A percentile compares a stretch with the other conserved stretches of the same genome.
phyloP scores from a whole-genome alignment of 2,113 vertebrate genomes.

The Hypocryptadius cinnamomeus region DNA sequence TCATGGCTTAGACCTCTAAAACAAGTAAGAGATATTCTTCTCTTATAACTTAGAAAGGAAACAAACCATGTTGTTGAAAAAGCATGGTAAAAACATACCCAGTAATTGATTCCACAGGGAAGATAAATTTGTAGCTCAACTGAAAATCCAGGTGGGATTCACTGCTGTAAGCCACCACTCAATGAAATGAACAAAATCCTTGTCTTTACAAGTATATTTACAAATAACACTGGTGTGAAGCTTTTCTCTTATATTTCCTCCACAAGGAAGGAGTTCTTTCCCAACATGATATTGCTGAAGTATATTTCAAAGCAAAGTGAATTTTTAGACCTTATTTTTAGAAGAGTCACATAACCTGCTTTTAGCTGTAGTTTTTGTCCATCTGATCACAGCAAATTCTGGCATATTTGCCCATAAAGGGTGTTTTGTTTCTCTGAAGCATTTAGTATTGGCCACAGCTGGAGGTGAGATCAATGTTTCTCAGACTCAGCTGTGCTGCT shows the following conservation, averaged over 20 bases:
- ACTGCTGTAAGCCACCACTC: not conserved
- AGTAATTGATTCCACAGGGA: not conserved
- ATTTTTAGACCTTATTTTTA: not conserved
- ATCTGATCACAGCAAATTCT: not conserved
- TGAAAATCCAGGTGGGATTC: not conserved
- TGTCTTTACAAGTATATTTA: not conserved
- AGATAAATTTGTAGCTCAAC: not conserved
- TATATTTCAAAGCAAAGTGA: not conserved
- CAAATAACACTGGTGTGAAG: not conserved
- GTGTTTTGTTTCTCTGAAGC: not conserved
- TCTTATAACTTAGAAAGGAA: not conserved
- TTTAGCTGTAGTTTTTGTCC: not conserved
- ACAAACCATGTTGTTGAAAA: not conserved
- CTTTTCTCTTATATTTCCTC: not conserved
- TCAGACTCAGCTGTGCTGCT: not conserved
- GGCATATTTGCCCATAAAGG: not conserved
- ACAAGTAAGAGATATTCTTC: not conserved
- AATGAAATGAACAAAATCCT: not conserved
- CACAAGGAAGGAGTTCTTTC: not conserved
- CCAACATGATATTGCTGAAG: not conserved
- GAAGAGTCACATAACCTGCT: not conserved
- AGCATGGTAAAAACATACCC: not conserved
- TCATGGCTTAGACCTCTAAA: not conserved
- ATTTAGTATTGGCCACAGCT: not conserved
- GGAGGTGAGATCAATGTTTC: slow-evolving; percentile 12